These are phyloP conservation scores for Heliothis virescens DNA, from an alignment of 1,140 invertebrate species.

Conservation along the genomic window DNA sequence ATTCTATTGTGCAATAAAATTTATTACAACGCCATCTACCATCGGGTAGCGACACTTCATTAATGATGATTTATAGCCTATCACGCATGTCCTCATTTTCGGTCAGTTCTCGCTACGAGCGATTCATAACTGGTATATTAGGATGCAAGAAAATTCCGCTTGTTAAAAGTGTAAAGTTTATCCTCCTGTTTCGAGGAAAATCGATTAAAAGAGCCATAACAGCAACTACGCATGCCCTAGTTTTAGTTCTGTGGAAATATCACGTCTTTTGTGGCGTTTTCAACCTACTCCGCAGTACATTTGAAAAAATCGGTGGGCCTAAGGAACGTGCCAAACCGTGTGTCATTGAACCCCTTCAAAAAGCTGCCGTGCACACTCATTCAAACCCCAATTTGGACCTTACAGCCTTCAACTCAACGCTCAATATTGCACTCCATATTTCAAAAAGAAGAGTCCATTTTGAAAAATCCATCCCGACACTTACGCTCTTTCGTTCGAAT, in stretches of 20 bases:
- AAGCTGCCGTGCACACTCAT: slow-evolving; percentile 65
- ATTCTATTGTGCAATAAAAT: slow-evolving; percentile 14
- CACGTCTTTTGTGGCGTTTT: slow-evolving; percentile 77
- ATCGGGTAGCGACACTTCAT: slow-evolving; percentile 70
- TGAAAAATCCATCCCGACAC: slow-evolving; percentile 72
- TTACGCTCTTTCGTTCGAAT: slow-evolving; percentile 74
- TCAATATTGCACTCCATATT: slow-evolving; percentile 59
- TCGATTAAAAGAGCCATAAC: slow-evolving; percentile 64
- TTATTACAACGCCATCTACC: slow-evolving; percentile 73
- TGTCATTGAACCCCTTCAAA: slow-evolving; percentile 83
- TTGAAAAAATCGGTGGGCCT: slow-evolving; percentile 79
- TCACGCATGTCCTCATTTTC: slow-evolving; percentile 76
- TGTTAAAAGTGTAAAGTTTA: slow-evolving; percentile 52
- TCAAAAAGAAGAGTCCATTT: slow-evolving; percentile 73
- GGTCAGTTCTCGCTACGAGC: slow-evolving; percentile 67
- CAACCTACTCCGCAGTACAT: slow-evolving; percentile 63
- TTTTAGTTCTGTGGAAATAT: slow-evolving; percentile 77
- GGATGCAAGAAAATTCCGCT: slow-evolving; percentile 55
- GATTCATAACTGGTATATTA: slow-evolving; percentile 60
- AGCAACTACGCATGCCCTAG: slow-evolving; percentile 74
- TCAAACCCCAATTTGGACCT: slow-evolving; percentile 62
- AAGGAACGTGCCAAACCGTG: slow-evolving; percentile 80
- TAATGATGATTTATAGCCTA: slow-evolving; percentile 63
- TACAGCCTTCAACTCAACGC: slow-evolving; percentile 56
- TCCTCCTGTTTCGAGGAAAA: slow-evolving; percentile 74